Percentiles rank a stretch among this genome's conserved stretches.
Conservation (phyloP, 2,797 vertebrate genomes). For the Gymnoscopelus microlampas region DNA sequence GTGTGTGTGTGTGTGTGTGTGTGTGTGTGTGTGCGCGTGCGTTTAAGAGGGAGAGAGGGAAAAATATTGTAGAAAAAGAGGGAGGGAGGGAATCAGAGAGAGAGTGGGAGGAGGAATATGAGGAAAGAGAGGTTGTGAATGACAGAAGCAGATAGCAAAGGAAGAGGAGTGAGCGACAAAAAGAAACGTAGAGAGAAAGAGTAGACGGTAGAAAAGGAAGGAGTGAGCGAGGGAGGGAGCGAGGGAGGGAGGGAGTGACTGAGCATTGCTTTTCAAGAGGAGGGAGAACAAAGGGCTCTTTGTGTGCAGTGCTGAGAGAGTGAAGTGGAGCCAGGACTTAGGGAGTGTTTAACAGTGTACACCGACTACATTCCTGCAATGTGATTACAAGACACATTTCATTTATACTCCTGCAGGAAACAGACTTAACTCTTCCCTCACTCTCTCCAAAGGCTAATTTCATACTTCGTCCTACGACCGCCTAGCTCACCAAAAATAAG, state of each 20-base stretch:
- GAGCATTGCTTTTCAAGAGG: conserved; percentile 85
- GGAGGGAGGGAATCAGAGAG: conserved; percentile 38
- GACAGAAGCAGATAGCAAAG: conserved; percentile 54
- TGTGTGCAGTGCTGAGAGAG: conserved; percentile 83
- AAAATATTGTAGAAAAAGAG: conserved; percentile 17
- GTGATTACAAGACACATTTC: conserved; percentile 87
- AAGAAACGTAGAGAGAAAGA: conserved; percentile 39
- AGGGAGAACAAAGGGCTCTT: conserved; percentile 85
- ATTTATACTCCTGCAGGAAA: conserved; percentile 84
- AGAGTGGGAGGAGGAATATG: conserved; percentile 35
- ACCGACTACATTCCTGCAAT: conserved; percentile 87
- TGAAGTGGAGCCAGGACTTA: conserved; percentile 83
- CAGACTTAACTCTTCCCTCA: conserved; percentile 82
- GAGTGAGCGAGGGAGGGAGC: conserved; percentile 19
- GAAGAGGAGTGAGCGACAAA: conserved; percentile 58
- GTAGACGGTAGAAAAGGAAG: conserved; percentile 25
- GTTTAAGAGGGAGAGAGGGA: conserved; percentile 18
- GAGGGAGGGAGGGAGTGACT: conserved; percentile 67
- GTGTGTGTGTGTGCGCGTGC: conserved; percentile 10
- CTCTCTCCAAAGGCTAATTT: not conserved
- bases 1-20: conserved; percentile 27
- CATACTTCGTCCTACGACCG: too few relatives aligned
- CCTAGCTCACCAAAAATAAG: too few relatives aligned
- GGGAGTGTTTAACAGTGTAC: conserved; percentile 86
- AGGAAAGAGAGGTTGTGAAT: conserved; percentile 32